Conservation (phyloP, 1,140 invertebrate genomes). For the Drosophila sucinea region DNA sequence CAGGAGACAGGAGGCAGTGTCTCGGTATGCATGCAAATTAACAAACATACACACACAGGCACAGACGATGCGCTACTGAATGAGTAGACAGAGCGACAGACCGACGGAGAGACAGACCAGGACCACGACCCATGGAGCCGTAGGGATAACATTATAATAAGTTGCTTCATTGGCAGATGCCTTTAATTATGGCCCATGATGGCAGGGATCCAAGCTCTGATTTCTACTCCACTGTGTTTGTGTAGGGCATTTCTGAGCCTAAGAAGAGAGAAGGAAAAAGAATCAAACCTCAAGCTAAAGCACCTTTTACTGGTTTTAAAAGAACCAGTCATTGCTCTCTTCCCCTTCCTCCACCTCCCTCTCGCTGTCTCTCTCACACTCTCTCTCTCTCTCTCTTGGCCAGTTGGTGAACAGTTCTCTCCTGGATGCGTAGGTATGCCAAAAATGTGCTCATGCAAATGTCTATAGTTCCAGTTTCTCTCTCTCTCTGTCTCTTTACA, state of each 20-base stretch:
- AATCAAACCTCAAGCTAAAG: not conserved
- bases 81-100: slow-evolving; percentile 35
- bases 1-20: not conserved
- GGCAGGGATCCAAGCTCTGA: slow-evolving; percentile 7
- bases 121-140: slow-evolving; percentile 60
- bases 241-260: slow-evolving; percentile 29
- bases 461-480: slow-evolving; percentile 61
- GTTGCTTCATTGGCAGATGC: slow-evolving; percentile 77
- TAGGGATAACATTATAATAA: slow-evolving; percentile 81
- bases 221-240: not conserved
- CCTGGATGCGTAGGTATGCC: slow-evolving; percentile 78
- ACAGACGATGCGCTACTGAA: slow-evolving; percentile 44
- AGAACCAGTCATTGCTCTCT: slow-evolving; percentile 10
- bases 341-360: not conserved
- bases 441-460: slow-evolving; percentile 80
- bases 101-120: slow-evolving; percentile 28
- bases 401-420: slow-evolving; percentile 15
- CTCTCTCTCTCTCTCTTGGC: slow-evolving; percentile 21
- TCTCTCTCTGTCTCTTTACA: slow-evolving; percentile 39
- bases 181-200: slow-evolving; percentile 60
- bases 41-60: slow-evolving; percentile 15
- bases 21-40: slow-evolving; percentile 60
- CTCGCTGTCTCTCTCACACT: slow-evolving; percentile 7
- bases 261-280: not conserved
- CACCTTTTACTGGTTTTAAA: slow-evolving; percentile 35